Base-by-base conservation (phyloP, 2,888 invertebrate species). In the Amblyjoppa fuscipennis region DNA sequence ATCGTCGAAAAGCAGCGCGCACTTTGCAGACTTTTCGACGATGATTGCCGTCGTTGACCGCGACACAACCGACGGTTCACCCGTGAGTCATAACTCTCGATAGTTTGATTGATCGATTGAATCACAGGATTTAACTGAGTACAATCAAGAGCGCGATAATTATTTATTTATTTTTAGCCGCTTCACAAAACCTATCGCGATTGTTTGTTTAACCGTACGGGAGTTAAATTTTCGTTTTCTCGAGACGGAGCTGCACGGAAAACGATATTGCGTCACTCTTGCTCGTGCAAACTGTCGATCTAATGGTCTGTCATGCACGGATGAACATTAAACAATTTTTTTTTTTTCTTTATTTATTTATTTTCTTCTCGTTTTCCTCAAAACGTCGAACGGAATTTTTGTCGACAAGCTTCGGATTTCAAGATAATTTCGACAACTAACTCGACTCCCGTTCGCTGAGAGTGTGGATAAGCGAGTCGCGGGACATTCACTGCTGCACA, bases 361-460 rank as follows among this genome's bases (percentile, higher is more conserved):
- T 11, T 1, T 7, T 1, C 11, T 41, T 41, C 5, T 34, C 34
- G 34, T 45, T 53, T 71, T 53, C 51, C 0, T 45, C 49, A 6
- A 45, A 41, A 28, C 9, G 9, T 45, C n/a, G 16, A 28, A 49
- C 7, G 0, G 45, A 61, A 45, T 71, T 64, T 49, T 69, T 49
- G 4, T 66, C 49, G 11, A 20, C 41, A 61, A n/a, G 16, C 4
- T 41, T 69, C 20, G 53, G 34, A 28, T 61, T 56, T 3, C 13
- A 7, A 51, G 79, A 83, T 70, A 49, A 75, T 75, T 64, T 70
- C 25, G 79, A 80, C 70, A 56, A 75, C 7, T 64, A 75, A 78
- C 28, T 41, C 51, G 49, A 51, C 70, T 20, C 11, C 11, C 5
- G 20, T 38, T 31, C 34, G 68, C 75, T 51, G 11, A 28, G 28